Percentiles rank a stretch among this genome's conserved stretches.
Conservation (phyloP, 2,113 vertebrate genomes). For the Dicerorhinus sumatrensis region DNA sequence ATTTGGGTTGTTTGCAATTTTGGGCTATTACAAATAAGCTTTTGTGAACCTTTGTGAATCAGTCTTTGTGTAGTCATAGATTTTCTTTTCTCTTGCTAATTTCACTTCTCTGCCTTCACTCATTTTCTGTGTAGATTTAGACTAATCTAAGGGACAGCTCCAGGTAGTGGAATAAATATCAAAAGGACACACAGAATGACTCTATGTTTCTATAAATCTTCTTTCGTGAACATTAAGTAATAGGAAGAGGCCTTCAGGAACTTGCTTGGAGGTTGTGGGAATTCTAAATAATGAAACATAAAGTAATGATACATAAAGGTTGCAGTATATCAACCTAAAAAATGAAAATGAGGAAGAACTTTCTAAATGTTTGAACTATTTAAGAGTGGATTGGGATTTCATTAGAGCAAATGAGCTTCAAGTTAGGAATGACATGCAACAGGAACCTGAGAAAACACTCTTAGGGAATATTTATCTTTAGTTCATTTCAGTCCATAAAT, state of each 20-base stretch:
- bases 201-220: not conserved
- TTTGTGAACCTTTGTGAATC: not conserved
- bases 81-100: not conserved
- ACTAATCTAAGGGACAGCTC: not conserved
- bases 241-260: not conserved
- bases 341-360: not conserved
- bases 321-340: not conserved
- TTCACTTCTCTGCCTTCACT: not conserved
- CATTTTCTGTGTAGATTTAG: not conserved
- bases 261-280: not conserved
- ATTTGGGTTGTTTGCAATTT: not conserved
- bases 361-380: not conserved
- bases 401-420: constrained; percentile 1
- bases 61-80: not conserved
- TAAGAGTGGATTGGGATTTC: not conserved
- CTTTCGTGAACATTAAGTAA: not conserved
- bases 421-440: not conserved
- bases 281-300: not conserved
- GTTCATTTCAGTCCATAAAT: not conserved
- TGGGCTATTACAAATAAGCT: not conserved
- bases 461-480: not conserved
- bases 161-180: not conserved
- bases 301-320: not conserved
- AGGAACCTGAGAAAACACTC: not conserved
- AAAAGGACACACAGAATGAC: not conserved